Conservation (phyloP, 2,113 vertebrate genomes). For the Rafetus swinhoei region DNA sequence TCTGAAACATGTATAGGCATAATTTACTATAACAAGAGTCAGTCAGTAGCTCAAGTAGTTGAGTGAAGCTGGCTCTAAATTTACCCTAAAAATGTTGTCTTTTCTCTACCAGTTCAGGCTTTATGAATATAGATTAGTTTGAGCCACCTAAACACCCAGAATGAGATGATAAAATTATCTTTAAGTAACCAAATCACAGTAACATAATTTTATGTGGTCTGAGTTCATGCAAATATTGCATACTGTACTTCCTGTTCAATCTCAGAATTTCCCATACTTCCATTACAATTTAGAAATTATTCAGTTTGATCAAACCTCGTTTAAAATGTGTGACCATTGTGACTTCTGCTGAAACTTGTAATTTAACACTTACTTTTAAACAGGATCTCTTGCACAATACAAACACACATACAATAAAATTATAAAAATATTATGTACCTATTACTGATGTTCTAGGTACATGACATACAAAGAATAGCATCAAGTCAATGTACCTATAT, state of each 20-base stretch:
- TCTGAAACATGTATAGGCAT: not conserved
- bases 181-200: not conserved
- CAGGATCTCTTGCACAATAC: not conserved
- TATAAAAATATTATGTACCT: not conserved
- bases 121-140: not conserved
- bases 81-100: accelerated
- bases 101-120: not conserved
- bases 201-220: constrained; percentile 23
- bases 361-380: too few relatives aligned
- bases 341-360: not conserved
- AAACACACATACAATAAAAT: accelerated
- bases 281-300: not conserved
- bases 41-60: not conserved
- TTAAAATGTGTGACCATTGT: constrained; percentile 40
- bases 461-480: not conserved
- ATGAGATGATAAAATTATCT: not conserved
- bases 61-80: not conserved
- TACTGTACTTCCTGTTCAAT: constrained; percentile 13
- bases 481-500: not conserved
- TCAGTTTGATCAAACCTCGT: not conserved
- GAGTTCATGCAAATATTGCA: not conserved
- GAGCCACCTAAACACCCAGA: not conserved
- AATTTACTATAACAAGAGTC: not conserved
- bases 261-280: not conserved
- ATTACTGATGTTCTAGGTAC: not conserved